These are phyloP conservation scores for Athripsodes cinereus DNA, from an alignment of 2,888 invertebrate genomes.

Conservation along the genomic window DNA sequence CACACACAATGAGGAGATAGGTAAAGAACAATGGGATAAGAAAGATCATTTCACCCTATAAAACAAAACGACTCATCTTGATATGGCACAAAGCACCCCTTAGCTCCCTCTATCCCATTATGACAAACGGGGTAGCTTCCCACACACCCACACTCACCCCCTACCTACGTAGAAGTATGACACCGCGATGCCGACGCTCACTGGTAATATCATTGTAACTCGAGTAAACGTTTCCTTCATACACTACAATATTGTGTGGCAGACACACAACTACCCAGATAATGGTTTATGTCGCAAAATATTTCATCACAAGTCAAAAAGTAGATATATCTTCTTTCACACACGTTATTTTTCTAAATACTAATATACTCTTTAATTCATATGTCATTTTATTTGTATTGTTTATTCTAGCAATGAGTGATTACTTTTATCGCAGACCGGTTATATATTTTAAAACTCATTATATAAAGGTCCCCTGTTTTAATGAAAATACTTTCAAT, in stretches of 20 bases:
- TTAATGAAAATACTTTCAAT: no score
- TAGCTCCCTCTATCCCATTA: neutral
- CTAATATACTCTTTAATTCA: no score
- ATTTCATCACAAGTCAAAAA: neutral
- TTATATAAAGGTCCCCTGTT: no score
- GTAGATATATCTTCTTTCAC: no score
- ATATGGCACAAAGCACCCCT: constrained; percentile 12
- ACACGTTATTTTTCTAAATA: no score
- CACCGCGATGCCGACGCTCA: neutral
- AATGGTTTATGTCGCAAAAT: neutral
- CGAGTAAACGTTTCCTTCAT: neutral
- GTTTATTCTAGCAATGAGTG: no score
- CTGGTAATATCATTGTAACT: neutral
- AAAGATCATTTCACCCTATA: constrained; percentile 19
- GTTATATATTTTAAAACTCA: no score
- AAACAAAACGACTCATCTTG: constrained; percentile 24
- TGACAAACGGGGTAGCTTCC: neutral
- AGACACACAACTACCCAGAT: no score
- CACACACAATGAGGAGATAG: constrained; percentile 7
- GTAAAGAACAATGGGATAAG: constrained; percentile 9
- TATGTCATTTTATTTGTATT: no score
- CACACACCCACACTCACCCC: neutral
- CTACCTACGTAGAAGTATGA: neutral
- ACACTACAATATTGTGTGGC: no score
- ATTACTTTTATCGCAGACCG: no score